Evolutionary conservation across 2,113 vertebrate species (phyloP), one percentile per base, ranked within the genome.

Genomic region (Oreocharis arfaki): DNA sequence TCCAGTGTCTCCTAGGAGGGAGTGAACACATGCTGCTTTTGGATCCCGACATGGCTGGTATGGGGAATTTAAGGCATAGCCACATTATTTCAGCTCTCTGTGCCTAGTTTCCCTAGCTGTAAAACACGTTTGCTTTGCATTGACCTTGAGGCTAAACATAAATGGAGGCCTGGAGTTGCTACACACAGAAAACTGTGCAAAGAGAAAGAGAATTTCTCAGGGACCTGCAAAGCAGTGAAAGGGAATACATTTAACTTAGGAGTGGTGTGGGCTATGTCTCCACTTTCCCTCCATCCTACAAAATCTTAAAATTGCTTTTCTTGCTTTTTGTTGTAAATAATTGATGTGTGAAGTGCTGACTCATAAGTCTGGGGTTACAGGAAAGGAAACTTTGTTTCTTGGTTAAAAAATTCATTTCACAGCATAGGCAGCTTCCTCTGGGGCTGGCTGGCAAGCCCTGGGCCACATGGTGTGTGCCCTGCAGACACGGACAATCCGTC

Each of bases 371-470:
- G 96, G 81, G 87, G 86, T 97, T 97, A 96, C 95, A 98, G 97
- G 97, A 97, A 98, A 96, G 95, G 97, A 98, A 98, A 93, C 82
- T 80, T 97, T 94, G 85, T 95, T 97, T 97, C 96, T 97, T 97
- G 96, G 93, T 97, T 96, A 96, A 98, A 97, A 97, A 97, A 90
- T 77, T 90, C 61, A 96, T 90, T 69, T 80, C 75, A 44, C 16
- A 53, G 79, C 50, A 47, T 3, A 47, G 42, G 35, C 91, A 69
- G 73, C 79, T 64, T 92, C 73, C n/a, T 79, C 16, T 5, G 20
- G 63, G 69, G 30, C 65, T 52, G 71, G 27, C 28, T 90, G 82
- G 68, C 3, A 1, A 67, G 60, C 33, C 47, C 30, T 64, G 37
- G 37, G 44, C 88, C 79, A 8, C 28, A 14, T 1, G 32, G 53